Evolutionary conservation across 2,797 vertebrate genomes (phyloP).

Genomic region (Anguilla megastoma): DNA sequence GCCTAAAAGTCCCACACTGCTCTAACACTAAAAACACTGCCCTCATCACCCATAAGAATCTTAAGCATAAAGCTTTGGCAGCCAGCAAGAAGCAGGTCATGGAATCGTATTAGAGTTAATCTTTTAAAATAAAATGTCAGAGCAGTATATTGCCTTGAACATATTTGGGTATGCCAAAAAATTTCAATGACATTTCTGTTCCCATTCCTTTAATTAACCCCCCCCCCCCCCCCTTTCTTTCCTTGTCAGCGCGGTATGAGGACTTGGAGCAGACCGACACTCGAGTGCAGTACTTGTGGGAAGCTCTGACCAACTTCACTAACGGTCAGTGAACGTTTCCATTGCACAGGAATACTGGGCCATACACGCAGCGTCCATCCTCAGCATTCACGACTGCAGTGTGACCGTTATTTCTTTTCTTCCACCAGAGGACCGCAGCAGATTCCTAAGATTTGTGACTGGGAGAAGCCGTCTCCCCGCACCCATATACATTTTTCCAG

Average conservation of each 20-base stretch:
- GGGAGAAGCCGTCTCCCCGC: conserved; percentile 96
- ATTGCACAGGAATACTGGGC: not conserved
- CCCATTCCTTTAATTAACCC: not conserved
- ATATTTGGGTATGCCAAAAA: not conserved
- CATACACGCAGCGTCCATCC: not conserved
- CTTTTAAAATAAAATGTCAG: not conserved
- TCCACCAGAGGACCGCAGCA: conserved; percentile 91
- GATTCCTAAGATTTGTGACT: conserved; percentile 95
- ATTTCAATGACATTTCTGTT: not conserved
- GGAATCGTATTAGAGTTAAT: not conserved
- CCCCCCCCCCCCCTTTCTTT: not conserved
- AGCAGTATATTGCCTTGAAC: not conserved
- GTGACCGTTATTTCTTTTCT: conserved; percentile 37
- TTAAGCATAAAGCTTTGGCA: not conserved
- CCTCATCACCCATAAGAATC: not conserved
- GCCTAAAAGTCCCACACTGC: not conserved
- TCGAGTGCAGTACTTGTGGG: conserved; percentile 93
- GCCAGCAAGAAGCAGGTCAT: not conserved
- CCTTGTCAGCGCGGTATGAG: conserved; percentile 84
- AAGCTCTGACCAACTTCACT: conserved; percentile 94
- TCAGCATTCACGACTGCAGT: not conserved
- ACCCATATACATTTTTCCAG: conserved; percentile 92
- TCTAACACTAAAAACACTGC: not conserved
- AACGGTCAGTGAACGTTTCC: conserved; percentile 75
- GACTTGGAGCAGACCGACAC: conserved; percentile 87